phyloP scores from a whole-genome alignment of 2,113 vertebrate species.

The Zootoca vivipara region DNA sequence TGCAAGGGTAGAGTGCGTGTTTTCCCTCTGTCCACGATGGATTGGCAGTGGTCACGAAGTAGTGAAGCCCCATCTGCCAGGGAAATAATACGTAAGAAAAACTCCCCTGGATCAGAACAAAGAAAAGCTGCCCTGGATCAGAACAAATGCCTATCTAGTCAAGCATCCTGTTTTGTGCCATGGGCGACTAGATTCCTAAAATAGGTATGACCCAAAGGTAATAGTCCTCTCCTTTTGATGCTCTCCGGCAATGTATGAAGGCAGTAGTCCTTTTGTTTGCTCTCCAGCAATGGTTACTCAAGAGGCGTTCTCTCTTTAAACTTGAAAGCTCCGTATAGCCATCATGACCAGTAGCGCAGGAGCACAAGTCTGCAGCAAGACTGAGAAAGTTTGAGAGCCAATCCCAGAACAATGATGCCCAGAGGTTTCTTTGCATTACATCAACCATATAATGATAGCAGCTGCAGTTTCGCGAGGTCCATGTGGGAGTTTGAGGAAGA shows the following conservation, averaged over 20 bases:
- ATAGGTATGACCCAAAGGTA: not conserved
- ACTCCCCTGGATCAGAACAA: not conserved
- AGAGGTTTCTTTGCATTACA: not conserved
- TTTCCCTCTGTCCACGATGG: not conserved
- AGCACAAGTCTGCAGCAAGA: not conserved
- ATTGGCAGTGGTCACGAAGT: not conserved
- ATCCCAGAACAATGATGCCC: not conserved
- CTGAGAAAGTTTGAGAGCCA: rapidly evolving
- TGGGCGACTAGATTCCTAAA: not conserved
- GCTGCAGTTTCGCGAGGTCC: not conserved
- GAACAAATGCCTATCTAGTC: not conserved
- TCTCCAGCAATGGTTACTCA: not conserved
- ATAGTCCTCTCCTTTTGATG: not conserved
- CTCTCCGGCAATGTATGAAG: not conserved
- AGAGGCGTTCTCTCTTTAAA: not conserved
- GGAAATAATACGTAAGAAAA: not conserved
- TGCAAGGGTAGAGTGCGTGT: not conserved
- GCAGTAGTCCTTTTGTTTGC: no score
- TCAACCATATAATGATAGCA: not conserved
- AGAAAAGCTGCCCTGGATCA: no score
- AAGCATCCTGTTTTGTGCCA: not conserved
- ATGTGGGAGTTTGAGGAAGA: not conserved
- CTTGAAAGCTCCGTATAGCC: not conserved
- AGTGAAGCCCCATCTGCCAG: not conserved
- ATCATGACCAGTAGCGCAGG: not conserved